phyloP scores from a whole-genome alignment of 2,888 invertebrate species.

The Amaurobius ferox region DNA sequence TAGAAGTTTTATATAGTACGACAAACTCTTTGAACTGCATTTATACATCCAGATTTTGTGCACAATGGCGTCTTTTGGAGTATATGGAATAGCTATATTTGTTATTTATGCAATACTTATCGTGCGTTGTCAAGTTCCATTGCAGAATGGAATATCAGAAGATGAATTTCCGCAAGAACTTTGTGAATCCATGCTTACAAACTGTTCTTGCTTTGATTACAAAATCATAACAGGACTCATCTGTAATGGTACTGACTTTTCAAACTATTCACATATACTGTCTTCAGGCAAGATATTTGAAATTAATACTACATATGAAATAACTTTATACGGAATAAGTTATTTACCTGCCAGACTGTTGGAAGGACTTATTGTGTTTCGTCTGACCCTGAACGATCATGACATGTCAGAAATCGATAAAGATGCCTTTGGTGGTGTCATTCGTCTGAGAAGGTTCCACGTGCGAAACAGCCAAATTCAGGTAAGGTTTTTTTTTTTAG shows the following conservation, averaged over 20 bases:
- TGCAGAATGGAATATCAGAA: not conserved
- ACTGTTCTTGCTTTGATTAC: constrained; percentile 29
- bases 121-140: not conserved
- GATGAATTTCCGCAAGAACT: constrained; percentile 15
- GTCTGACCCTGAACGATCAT: constrained; percentile 22
- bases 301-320: constrained; percentile 32
- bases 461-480: constrained; percentile 14
- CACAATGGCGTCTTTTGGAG: too few species aligned
- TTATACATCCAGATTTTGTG: too few species aligned
- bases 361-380: constrained; percentile 35
- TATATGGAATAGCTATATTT: too few species aligned
- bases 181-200: constrained; percentile 9
- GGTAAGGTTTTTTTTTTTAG: constrained; percentile 12
- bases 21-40: too few species aligned
- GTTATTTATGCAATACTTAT: too few species aligned
- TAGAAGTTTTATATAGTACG: too few species aligned
- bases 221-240: constrained; percentile 2
- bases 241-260: constrained; percentile 18
- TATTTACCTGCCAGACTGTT: constrained; percentile 15
- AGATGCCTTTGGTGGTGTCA: constrained; percentile 31
- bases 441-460: constrained; percentile 28
- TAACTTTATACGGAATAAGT: not conserved
- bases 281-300: constrained; percentile 21
- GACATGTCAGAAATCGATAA: constrained; percentile 2
- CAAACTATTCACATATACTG: not conserved